Percentiles rank a stretch among this genome's conserved stretches.
phyloP scores from a whole-genome alignment of 2,888 invertebrate genomes.

The Eulithis testata region DNA sequence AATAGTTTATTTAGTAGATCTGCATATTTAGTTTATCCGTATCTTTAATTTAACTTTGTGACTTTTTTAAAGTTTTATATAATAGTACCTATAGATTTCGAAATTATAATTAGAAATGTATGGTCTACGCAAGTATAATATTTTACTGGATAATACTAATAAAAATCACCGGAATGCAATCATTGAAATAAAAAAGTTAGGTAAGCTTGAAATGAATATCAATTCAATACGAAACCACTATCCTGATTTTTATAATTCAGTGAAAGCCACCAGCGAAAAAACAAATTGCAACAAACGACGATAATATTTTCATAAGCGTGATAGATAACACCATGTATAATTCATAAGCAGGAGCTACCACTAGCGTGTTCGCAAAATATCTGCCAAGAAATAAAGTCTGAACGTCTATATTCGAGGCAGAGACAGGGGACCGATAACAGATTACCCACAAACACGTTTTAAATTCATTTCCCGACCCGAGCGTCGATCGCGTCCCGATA shows the following conservation, averaged over 20 bases:
- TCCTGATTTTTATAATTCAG: conserved; percentile 17
- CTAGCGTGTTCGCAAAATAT: conserved; percentile 64
- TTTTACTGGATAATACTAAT: too few relatives aligned
- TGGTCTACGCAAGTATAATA: too few relatives aligned
- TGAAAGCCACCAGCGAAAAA: conserved; percentile 10
- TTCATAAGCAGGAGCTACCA: conserved; percentile 29
- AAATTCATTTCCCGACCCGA: conserved; percentile 84
- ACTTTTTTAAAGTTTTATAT: too few relatives aligned
- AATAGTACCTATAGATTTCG: too few relatives aligned
- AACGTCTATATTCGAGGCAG: conserved; percentile 81
- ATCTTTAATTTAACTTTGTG: too few relatives aligned
- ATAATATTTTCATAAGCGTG: conserved; percentile 33
- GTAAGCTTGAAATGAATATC: too few relatives aligned
- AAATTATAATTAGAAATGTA: too few relatives aligned
- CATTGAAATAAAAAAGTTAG: too few relatives aligned
- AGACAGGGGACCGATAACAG: conserved; percentile 85
- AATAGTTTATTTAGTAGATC: too few relatives aligned
- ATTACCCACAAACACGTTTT: conserved; percentile 85
- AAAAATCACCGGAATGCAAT: too few relatives aligned
- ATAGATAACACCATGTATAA: conserved; percentile 32
- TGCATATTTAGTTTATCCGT: too few relatives aligned
- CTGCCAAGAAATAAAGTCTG: conserved; percentile 68
- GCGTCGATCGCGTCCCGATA: conserved; percentile 83
- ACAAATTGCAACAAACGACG: conserved; percentile 26
- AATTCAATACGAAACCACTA: not conserved